Evolutionary conservation across 2,797 vertebrate genomes (phyloP).

Genomic region (Parambassis ranga): DNA sequence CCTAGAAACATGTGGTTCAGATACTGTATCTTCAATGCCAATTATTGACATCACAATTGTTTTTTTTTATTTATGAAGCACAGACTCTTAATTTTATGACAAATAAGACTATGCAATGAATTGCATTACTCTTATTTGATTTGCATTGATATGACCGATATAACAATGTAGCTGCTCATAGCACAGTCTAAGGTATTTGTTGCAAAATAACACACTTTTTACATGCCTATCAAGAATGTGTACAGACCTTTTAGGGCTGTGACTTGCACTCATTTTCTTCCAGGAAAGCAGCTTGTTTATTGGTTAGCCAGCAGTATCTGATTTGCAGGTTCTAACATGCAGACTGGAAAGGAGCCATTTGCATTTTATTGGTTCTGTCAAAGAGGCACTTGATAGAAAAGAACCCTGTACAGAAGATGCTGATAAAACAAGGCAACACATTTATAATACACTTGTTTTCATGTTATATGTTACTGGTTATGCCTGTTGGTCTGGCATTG

Average conservation of each 20-base stretch:
- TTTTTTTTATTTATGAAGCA: constrained; percentile 1
- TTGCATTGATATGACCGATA: too few relatives aligned
- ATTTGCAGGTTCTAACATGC: constrained; percentile 10
- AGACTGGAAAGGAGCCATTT: constrained; percentile 20
- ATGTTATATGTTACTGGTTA: not conserved
- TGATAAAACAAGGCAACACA: not conserved
- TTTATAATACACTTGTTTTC: not conserved
- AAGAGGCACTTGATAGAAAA: not conserved
- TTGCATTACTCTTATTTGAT: not conserved
- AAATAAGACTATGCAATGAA: not conserved
- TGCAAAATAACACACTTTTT: not conserved
- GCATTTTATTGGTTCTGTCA: constrained; percentile 18
- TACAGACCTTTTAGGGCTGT: not conserved
- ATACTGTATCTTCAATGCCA: not conserved
- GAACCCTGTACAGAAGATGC: not conserved
- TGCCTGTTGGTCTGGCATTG: not conserved
- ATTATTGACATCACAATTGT: too few relatives aligned
- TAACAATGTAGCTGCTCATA: too few relatives aligned
- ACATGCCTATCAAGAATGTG: not conserved
- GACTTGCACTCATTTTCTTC: not conserved
- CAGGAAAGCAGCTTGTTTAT: not conserved
- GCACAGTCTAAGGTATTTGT: not conserved
- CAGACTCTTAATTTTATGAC: not conserved
- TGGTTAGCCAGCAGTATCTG: not conserved
- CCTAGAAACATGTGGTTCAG: not conserved